Evolutionary conservation across 2,888 invertebrate genomes (phyloP).

Genomic region (Apamea epomidion): DNA sequence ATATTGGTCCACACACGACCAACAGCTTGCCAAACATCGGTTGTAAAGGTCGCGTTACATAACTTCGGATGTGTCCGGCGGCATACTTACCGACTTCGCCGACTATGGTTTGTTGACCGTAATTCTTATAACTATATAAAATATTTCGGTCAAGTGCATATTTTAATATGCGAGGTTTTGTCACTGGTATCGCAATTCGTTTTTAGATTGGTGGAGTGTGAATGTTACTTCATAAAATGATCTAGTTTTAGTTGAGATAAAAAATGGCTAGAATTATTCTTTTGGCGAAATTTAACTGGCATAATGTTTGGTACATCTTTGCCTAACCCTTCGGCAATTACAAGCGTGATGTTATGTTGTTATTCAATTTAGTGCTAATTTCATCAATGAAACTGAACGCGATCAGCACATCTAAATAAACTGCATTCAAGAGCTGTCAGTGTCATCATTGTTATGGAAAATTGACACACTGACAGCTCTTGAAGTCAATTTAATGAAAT

Average conservation of each 20-base stretch:
- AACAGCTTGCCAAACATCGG: slow-evolving; percentile 61
- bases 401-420: neutral
- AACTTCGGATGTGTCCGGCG: slow-evolving; percentile 61
- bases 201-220: slow-evolving; percentile 2
- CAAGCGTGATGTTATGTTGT: neutral
- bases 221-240: slow-evolving; percentile 16
- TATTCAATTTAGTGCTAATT: neutral
- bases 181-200: slow-evolving; percentile 36
- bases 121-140: slow-evolving; percentile 50
- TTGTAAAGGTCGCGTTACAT: slow-evolving; percentile 65
- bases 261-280: neutral
- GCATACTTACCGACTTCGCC: slow-evolving; percentile 56
- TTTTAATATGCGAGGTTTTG: slow-evolving; percentile 46
- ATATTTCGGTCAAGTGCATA: slow-evolving; percentile 65
- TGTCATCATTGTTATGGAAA: no score
- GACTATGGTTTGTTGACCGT: slow-evolving; percentile 60
- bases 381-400: neutral
- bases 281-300: neutral
- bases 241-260: slow-evolving; percentile 26
- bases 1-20: slow-evolving; percentile 62
- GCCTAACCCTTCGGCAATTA: neutral
- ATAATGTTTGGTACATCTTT: neutral
- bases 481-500: neutral
- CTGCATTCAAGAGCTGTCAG: neutral
- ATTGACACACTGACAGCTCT: neutral